Evolutionary conservation across 1,140 invertebrate genomes (phyloP).

Genomic region (Ooceraea biroi): DNA sequence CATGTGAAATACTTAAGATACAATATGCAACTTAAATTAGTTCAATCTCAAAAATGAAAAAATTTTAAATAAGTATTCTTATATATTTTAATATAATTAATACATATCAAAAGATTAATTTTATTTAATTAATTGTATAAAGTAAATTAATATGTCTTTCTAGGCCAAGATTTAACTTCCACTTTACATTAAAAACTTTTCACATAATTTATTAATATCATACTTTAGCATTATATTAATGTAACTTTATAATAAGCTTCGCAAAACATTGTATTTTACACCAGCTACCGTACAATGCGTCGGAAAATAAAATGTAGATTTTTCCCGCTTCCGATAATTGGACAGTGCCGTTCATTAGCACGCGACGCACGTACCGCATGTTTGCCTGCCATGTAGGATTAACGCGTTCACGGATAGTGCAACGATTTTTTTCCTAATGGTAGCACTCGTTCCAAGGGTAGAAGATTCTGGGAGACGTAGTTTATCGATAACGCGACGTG

Average conservation of each 20-base stretch:
- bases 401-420: background rate
- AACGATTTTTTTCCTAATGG: background rate
- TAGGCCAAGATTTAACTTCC: conserved; percentile 1
- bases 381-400: conserved; percentile 2
- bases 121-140: background rate
- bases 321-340: conserved; percentile 39
- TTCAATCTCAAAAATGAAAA: background rate
- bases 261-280: background rate
- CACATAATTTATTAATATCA: background rate
- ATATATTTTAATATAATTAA: conserved; percentile 4
- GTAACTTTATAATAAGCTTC: background rate
- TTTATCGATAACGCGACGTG: conserved; percentile 9
- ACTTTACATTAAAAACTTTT: background rate
- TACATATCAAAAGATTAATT: conserved; percentile 18
- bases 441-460: background rate
- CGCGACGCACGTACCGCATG: background rate
- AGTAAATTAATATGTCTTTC: background rate
- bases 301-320: background rate
- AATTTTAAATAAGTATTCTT: background rate
- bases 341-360: conserved; percentile 28
- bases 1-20: too few relatives aligned
- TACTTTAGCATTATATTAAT: background rate
- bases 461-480: background rate
- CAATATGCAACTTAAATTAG: background rate
- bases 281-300: background rate